phyloP scores from a whole-genome alignment of 2,113 vertebrate species.

The cattle (Bos taurus) region DNA sequence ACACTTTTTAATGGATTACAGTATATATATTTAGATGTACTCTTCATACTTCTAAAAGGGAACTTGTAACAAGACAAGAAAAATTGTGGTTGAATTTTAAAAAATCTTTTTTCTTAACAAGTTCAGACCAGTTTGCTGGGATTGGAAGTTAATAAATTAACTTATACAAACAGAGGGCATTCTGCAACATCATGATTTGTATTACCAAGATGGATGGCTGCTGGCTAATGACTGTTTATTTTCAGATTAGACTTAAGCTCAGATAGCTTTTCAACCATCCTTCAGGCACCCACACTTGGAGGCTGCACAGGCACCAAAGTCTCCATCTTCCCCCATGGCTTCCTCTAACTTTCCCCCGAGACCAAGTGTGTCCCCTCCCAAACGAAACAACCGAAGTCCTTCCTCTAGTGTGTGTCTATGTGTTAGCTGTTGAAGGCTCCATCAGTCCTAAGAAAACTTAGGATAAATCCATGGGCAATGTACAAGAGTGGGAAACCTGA shows the following conservation, averaged over 20 bases:
- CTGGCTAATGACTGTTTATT: background rate
- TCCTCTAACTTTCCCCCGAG: background rate
- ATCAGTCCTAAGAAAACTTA: background rate
- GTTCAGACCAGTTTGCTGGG: background rate
- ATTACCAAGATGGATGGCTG: background rate
- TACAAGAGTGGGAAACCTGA: background rate
- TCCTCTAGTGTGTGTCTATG: background rate
- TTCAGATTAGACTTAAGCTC: background rate
- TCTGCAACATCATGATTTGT: background rate
- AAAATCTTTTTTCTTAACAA: background rate
- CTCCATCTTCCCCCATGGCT: background rate
- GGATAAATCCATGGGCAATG: background rate
- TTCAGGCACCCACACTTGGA: background rate
- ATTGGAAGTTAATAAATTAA: background rate
- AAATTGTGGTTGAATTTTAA: background rate
- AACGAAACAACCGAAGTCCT: background rate
- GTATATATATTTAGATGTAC: background rate
- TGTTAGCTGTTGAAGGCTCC: background rate
- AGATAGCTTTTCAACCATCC: background rate
- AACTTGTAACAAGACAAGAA: background rate
- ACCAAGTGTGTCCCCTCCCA: background rate
- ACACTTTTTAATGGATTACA: background rate
- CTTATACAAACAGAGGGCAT: background rate
- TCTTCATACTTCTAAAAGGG: background rate
- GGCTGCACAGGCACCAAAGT: background rate